Percentiles rank a stretch among this genome's conserved stretches.
Evolutionary conservation across 2,797 vertebrate species (phyloP).

Genomic region (Pipistrellus pipistrellus): DNA sequence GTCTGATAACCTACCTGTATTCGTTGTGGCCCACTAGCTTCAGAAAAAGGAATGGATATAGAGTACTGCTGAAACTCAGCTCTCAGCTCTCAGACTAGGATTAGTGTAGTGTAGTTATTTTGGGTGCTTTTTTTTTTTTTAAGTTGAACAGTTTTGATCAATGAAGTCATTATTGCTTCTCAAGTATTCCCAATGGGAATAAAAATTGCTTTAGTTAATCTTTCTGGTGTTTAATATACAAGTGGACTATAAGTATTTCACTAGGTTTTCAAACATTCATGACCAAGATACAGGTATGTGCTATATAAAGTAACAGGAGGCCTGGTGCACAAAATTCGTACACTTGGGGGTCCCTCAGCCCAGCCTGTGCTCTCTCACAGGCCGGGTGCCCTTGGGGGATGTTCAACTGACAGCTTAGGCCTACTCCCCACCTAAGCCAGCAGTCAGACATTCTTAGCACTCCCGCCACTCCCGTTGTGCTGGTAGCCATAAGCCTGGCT

Average conservation of each 20-base stretch:
- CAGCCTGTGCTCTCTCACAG: too few relatives aligned
- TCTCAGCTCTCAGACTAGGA: too few relatives aligned
- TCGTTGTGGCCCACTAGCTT: not conserved
- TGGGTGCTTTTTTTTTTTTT: not conserved
- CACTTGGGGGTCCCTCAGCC: too few relatives aligned
- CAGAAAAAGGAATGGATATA: not conserved
- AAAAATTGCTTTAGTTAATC: constrained; percentile 7
- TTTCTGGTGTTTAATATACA: constrained; percentile 29
- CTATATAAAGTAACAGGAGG: not conserved
- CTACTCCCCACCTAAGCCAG: too few relatives aligned
- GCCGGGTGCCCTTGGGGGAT: too few relatives aligned
- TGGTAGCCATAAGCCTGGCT: too few relatives aligned
- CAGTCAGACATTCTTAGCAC: too few relatives aligned
- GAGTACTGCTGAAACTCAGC: not conserved
- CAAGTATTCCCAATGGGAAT: not conserved
- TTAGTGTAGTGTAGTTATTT: not conserved
- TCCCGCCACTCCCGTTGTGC: too few relatives aligned
- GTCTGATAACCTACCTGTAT: accelerated
- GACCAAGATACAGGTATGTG: not conserved
- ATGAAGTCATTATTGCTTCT: not conserved
- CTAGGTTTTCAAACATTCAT: not conserved
- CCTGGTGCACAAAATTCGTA: too few relatives aligned
- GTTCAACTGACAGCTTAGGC: too few relatives aligned
- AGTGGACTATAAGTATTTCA: not conserved
- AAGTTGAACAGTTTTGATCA: not conserved